phyloP scores from a whole-genome alignment of 2,888 invertebrate species.

The Blastobasis lacticolella region DNA sequence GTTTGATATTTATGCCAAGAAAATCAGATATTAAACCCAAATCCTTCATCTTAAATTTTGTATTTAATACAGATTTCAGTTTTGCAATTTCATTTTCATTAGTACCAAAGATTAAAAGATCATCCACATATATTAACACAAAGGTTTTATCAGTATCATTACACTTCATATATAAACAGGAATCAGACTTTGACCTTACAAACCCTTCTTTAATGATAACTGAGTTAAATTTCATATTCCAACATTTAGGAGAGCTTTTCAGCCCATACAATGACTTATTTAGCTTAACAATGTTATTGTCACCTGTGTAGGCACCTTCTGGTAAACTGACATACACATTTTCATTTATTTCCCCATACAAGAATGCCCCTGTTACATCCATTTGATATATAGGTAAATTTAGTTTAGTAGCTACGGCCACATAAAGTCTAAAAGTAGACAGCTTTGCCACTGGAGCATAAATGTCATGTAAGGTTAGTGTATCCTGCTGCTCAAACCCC shows the following conservation, averaged over 20 bases:
- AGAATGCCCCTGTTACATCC: slow-evolving; percentile 14
- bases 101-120: slow-evolving; percentile 7
- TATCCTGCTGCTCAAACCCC: slow-evolving; percentile 10
- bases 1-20: slow-evolving; percentile 9
- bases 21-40: slow-evolving; percentile 6
- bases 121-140: slow-evolving; percentile 12
- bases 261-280: slow-evolving; percentile 13
- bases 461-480: background rate
- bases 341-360: slow-evolving; percentile 13
- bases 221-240: slow-evolving; percentile 13
- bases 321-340: slow-evolving; percentile 14
- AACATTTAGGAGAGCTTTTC: slow-evolving; percentile 15
- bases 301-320: slow-evolving; percentile 9
- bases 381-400: slow-evolving; percentile 6
- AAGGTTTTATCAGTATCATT: slow-evolving; percentile 4
- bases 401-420: slow-evolving; percentile 5
- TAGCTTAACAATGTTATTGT: slow-evolving; percentile 10
- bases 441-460: slow-evolving; percentile 12
- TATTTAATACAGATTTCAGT: slow-evolving; percentile 5
- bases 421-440: slow-evolving; percentile 3
- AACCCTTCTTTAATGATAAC: slow-evolving; percentile 10
- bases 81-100: slow-evolving; percentile 3
- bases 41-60: slow-evolving; percentile 10
- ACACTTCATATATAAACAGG: slow-evolving; percentile 11
- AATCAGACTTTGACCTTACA: slow-evolving; percentile 8